A percentile compares a stretch with the other conserved stretches of the same genome.
phyloP scores from a whole-genome alignment of 1,140 invertebrate species.

The Rhagoletis pomonella region DNA sequence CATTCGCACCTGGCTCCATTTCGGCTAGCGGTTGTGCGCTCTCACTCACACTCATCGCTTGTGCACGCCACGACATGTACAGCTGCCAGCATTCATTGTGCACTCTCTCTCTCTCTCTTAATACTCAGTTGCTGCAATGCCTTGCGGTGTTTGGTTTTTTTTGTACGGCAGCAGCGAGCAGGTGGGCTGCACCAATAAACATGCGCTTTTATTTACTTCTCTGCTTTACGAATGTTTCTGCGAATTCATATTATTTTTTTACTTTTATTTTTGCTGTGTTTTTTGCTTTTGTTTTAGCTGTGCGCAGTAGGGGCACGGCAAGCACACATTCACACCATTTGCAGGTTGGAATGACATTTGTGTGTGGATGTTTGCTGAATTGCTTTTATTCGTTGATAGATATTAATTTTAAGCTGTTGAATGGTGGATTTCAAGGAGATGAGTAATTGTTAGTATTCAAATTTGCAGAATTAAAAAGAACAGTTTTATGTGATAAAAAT shows the following conservation, averaged over 20 bases:
- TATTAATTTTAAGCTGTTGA: too few relatives aligned
- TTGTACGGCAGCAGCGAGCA: constrained; percentile 63
- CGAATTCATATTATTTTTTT: constrained; percentile 60
- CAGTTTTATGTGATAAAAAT: too few relatives aligned
- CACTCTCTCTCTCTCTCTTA: constrained; percentile 23
- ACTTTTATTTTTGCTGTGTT: constrained; percentile 59
- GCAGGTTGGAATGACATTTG: constrained; percentile 68
- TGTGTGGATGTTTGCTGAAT: constrained; percentile 60
- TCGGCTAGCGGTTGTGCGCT: neutral
- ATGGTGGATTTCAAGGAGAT: too few relatives aligned
- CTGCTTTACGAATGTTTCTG: constrained; percentile 56
- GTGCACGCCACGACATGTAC: neutral
- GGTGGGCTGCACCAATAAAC: constrained; percentile 73
- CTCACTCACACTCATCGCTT: neutral
- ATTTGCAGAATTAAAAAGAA: too few relatives aligned
- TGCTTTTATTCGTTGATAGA: too few relatives aligned
- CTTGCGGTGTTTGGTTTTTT: constrained; percentile 62
- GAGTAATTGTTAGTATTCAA: too few relatives aligned
- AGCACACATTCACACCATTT: neutral
- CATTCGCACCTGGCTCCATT: constrained; percentile 21
- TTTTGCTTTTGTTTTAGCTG: neutral
- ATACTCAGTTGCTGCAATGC: neutral
- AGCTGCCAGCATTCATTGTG: neutral
- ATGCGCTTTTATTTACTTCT: constrained; percentile 61
- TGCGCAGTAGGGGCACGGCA: neutral